Base-by-base conservation (phyloP, 1,140 invertebrate species). In the Drosophila leontia region DNA sequence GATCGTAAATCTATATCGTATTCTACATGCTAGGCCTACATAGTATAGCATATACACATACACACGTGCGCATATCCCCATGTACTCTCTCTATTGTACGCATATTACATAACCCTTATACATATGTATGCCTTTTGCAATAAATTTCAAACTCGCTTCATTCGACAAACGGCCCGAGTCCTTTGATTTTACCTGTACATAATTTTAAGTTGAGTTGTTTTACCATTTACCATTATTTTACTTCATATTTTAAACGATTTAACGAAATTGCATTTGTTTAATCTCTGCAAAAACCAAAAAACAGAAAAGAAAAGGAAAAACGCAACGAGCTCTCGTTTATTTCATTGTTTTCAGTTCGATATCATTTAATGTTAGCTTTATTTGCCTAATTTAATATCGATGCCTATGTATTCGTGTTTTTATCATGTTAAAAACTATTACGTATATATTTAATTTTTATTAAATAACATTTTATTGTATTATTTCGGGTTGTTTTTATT, bases 21-120 rank as follows among this genome's bases (percentile, higher is more conserved):
- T 59, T 75, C 55, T 75, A 47, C 37, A 53, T 53, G 56, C 45
- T 85, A 81, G 63, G 48, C 45, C 55, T 76, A 75, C 79, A 61
- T 78, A 86, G 42, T 51, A 61, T 69, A 68, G 71, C 61, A 78
- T 72, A 61, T 50, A 51, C 12, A 34, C 48, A 61, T 47, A 61
- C 51, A 78, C 63, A 78, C 63, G 55, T 84, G 58, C 74, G 85
- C 84, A 88, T 90, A 88, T 88, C 85, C 67, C 70, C 68, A 88
- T 85, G 63, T 79, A 88, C 81, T 88, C 62, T 88, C 65, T 80
- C 81, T 84, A 69, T 68, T 74, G 71, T 81, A 81, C 82, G 78
- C 48, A 81, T 62, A 47, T 63, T 65, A 69, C 77, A 86, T 57
- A 84, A 39, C 48, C 42, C 42, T 48, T 63, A 67, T 62, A 62